phyloP scores from a whole-genome alignment of 1,140 invertebrate genomes.

The Philotrypesis tridentata region DNA sequence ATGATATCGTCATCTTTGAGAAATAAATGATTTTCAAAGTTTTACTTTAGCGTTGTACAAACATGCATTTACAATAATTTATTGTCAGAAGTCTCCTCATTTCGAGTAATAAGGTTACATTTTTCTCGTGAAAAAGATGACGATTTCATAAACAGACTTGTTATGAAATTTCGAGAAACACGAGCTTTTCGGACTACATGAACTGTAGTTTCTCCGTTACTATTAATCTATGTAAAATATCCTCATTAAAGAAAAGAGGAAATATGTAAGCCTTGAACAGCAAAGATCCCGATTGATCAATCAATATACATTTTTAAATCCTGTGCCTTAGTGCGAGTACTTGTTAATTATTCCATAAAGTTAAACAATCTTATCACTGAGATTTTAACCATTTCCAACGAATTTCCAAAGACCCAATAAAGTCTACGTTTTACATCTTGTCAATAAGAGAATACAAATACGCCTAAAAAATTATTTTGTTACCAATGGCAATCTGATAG shows the following conservation, averaged over 20 bases:
- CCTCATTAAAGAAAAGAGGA: background rate
- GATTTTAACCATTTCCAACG: background rate
- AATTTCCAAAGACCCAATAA: constrained; percentile 3
- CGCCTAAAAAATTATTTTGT: background rate
- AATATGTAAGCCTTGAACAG: constrained; percentile 36
- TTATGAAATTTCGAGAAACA: constrained; percentile 17
- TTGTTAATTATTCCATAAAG: constrained; percentile 28
- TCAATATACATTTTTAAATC: constrained; percentile 27
- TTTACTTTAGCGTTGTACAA: background rate
- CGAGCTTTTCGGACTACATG: constrained; percentile 38
- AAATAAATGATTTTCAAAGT: background rate
- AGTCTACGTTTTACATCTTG: background rate
- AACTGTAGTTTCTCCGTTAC: constrained; percentile 41
- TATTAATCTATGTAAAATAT: constrained; percentile 16
- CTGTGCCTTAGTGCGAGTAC: constrained; percentile 41
- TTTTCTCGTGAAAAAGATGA: constrained; percentile 21
- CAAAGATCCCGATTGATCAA: constrained; percentile 41
- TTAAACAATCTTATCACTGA: background rate
- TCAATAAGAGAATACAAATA: background rate
- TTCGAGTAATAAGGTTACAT: constrained; percentile 8
- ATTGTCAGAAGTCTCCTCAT: background rate
- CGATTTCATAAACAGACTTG: constrained; percentile 15
- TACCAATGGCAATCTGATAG: background rate
- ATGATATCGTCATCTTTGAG: constrained; percentile 39
- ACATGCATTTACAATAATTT: background rate